Conservation (phyloP, 1,140 invertebrate species). For the Spodoptera frugiperda region DNA sequence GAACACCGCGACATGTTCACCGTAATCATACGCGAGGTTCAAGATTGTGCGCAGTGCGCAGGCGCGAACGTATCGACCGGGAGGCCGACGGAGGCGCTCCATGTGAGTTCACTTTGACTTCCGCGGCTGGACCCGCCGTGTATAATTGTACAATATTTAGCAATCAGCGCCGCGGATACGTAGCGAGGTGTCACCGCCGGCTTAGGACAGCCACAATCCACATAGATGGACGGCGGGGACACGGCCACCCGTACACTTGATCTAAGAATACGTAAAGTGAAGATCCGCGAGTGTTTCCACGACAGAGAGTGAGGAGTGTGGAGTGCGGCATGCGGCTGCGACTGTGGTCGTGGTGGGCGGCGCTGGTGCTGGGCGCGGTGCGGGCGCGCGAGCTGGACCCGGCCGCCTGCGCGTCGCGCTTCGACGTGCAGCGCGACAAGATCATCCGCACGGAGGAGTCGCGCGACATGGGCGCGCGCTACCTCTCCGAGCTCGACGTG, state of each 20-base stretch:
- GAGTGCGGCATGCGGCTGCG: constrained; percentile 46
- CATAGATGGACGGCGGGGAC: too few species aligned
- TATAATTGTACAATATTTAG: too few species aligned
- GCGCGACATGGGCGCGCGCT: constrained; percentile 94
- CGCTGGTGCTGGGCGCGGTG: constrained; percentile 57
- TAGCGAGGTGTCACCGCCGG: too few species aligned
- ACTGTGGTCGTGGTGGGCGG: constrained; percentile 59
- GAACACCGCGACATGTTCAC: not conserved
- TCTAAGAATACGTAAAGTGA: not conserved
- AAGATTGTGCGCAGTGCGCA: not conserved
- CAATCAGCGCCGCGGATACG: not conserved
- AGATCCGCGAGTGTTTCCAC: constrained; percentile 2
- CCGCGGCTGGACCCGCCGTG: too few species aligned
- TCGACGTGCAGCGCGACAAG: constrained; percentile 94
- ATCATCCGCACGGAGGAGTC: constrained; percentile 97
- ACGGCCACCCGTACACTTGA: not conserved
- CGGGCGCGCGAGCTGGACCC: constrained; percentile 81
- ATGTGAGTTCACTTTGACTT: too few species aligned
- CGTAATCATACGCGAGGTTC: not conserved
- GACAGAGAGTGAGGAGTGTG: constrained; percentile 1
- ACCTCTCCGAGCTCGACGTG: constrained; percentile 94
- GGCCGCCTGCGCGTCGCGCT: constrained; percentile 88
- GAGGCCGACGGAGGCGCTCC: too few species aligned
- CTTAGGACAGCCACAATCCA: too few species aligned
- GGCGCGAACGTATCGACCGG: too few species aligned